Evolutionary conservation across 2,113 vertebrate genomes (phyloP).

Genomic region (Microcebus tavaratra): DNA sequence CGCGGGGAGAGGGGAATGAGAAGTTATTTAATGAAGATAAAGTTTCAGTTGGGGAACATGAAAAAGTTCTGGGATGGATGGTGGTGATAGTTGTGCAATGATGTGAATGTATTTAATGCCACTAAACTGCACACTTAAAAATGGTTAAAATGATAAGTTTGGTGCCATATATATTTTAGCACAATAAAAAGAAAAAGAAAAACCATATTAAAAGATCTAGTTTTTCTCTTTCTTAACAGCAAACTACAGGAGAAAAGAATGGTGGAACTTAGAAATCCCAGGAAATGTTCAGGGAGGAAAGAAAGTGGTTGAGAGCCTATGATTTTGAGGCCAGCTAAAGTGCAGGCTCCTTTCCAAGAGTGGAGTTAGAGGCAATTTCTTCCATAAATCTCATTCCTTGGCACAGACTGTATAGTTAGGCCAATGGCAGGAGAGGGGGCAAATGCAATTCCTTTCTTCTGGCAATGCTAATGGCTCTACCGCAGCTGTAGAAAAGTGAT

Average conservation of each 20-base stretch:
- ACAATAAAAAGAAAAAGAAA: background rate
- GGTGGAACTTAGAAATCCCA: background rate
- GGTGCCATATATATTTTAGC: background rate
- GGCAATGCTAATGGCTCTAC: conserved; percentile 60
- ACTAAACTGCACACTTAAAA: background rate
- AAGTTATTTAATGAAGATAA: background rate
- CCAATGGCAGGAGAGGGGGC: background rate
- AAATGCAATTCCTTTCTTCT: background rate
- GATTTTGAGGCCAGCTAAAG: conserved; percentile 60
- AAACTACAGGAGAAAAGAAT: background rate
- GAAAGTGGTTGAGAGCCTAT: background rate
- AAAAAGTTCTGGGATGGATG: background rate
- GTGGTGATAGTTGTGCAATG: background rate
- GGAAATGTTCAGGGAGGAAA: conserved; percentile 32
- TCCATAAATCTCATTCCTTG: conserved; percentile 6
- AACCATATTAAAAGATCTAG: background rate
- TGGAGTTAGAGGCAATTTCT: conserved; percentile 25
- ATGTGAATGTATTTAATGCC: background rate
- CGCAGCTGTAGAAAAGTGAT: conserved; percentile 67
- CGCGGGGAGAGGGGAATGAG: too few relatives aligned
- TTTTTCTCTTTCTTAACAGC: background rate
- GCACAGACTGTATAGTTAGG: background rate
- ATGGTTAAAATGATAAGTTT: background rate
- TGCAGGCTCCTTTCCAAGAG: conserved; percentile 63
- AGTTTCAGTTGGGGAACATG: background rate